Evolutionary conservation across 35 echinoderm and acorn worm species (phyloP), one percentile per base, ranked within the genome.

Genomic region (Ophiothrix spiculata): DNA sequence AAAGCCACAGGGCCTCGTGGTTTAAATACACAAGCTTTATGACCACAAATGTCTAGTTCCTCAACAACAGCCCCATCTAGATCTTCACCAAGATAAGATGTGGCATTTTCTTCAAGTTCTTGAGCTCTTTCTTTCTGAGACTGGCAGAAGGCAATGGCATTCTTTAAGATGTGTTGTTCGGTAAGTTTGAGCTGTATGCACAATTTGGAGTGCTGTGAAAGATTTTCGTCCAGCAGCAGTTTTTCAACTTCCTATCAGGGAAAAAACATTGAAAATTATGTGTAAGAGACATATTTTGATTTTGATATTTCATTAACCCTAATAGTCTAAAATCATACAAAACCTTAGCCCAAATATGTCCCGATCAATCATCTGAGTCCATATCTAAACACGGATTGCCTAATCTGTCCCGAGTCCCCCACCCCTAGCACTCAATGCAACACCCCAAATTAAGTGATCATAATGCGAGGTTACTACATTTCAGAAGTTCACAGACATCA

Each of bases 81-180:
- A 17, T 81, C 78, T 23, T 74, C 49, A 13, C 36, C 29, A 16
- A 42, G n/a, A 64, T 91, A 95, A 12, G 40, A 77, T 25, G 77
- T 83, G 29, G 93, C 93, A 35, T 76, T 89, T 0, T 91, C 88
- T 11, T 84, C 46, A 74, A 90, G 76, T 3, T 93, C 81, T 46
- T 93, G 86, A 0, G 81, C 83, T 19, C 60, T 42, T 17, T 40
- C 16, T 91, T 77, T 56, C 90, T 84, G 38, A 11, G 69, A 31
- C 64, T 81, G 83, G 31, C 84, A 83, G 73, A 91, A 83, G 56
- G 89, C 77, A 13, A 94, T 85, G 4, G 89, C 82, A 73, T 93
- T 91, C 31, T 93, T 64, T 25, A 98, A 76, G 32, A 94, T 93
- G 54, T 79, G 41, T 79, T 88, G 94, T 78, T 98, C 95, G 23